These are phyloP conservation scores for Acrossocheilus wenchowensis DNA, from an alignment of 2,797 vertebrate genomes.

Conservation along the genomic window DNA sequence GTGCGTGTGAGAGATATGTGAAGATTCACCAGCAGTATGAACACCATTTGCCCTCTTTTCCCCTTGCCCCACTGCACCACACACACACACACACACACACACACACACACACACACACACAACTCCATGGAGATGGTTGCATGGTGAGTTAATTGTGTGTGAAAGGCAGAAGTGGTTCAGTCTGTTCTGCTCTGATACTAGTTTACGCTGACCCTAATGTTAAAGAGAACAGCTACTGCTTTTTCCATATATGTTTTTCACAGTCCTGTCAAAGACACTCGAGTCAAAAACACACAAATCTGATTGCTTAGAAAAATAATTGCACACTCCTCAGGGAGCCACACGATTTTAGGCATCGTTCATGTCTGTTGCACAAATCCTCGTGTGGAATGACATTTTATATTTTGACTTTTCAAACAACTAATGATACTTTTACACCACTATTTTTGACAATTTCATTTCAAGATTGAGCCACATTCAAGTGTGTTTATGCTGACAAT, in stretches of 20 bases:
- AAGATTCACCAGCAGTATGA: constrained; percentile 26
- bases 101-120: constrained; percentile 61
- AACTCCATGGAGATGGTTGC: constrained; percentile 74
- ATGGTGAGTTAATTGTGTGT: constrained; percentile 56
- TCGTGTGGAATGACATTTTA: background rate
- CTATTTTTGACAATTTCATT: background rate
- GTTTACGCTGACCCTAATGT: constrained; percentile 22
- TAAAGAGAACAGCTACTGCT: constrained; percentile 11
- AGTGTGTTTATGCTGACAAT: background rate
- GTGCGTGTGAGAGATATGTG: background rate
- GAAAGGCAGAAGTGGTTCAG: constrained; percentile 45
- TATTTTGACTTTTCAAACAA: background rate
- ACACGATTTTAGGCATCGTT: background rate
- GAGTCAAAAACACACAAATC: background rate
- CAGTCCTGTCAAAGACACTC: background rate
- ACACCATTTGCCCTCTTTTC: constrained; percentile 32
- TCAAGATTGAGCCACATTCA: background rate
- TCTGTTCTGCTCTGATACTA: constrained; percentile 10
- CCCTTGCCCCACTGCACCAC: constrained; percentile 17
- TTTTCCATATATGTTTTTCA: background rate
- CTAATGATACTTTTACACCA: background rate
- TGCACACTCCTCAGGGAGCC: background rate
- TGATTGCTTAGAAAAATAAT: background rate
- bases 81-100: constrained; percentile 14
- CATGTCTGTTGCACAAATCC: background rate